Conservation (phyloP, 1,140 invertebrate genomes). For the Lineus longissimus region DNA sequence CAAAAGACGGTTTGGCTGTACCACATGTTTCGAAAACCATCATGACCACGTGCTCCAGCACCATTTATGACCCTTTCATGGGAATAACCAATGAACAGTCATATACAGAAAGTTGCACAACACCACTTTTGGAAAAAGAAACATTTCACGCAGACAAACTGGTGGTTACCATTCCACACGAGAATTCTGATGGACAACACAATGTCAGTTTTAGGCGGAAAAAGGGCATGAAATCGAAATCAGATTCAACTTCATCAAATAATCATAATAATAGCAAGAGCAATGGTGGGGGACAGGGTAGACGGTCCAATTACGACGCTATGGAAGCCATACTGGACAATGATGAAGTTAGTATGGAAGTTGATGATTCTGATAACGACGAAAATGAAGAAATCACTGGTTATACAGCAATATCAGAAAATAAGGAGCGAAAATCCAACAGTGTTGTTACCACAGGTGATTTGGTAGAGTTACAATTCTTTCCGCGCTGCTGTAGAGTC, state of each 20-base stretch:
- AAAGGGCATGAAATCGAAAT: constrained; percentile 4
- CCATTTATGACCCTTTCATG: constrained; percentile 8
- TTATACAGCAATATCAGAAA: too few relatives aligned
- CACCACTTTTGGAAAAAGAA: constrained; percentile 7
- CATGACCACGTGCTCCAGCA: constrained; percentile 2
- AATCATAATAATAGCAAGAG: too few relatives aligned
- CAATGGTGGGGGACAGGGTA: too few relatives aligned
- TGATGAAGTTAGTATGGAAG: constrained; percentile 7
- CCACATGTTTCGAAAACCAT: background rate
- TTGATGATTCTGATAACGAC: too few relatives aligned
- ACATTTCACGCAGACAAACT: constrained; percentile 5
- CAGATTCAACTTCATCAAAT: background rate
- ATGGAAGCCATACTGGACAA: constrained; percentile 6
- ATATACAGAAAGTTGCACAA: constrained; percentile 6
- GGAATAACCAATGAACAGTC: constrained; percentile 3
- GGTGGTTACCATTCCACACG: constrained; percentile 3
- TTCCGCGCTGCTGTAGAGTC: background rate
- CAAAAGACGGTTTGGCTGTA: background rate
- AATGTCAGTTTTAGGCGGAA: constrained; percentile 8
- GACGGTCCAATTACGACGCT: constrained; percentile 2
- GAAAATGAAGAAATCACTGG: too few relatives aligned
- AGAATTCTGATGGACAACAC: background rate
- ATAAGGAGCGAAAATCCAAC: background rate
- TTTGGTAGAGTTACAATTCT: constrained; percentile 5
- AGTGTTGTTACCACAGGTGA: constrained; percentile 2